These are phyloP conservation scores for Oryzias celebensis DNA, from an alignment of 2,113 vertebrate species.

Conservation along the genomic window DNA sequence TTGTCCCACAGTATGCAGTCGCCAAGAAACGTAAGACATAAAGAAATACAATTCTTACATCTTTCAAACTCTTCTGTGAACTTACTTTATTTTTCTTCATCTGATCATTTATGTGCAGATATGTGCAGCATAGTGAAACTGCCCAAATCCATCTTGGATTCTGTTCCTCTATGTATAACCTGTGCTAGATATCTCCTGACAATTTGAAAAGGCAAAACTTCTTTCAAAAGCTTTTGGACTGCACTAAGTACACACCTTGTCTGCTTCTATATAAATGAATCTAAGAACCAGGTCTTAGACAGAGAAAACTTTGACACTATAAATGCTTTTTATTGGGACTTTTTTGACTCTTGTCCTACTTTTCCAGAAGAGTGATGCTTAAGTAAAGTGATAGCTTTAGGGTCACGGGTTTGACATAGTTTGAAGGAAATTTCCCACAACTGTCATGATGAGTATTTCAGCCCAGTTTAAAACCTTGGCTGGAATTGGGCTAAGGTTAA, in stretches of 20 bases:
- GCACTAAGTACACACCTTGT: not conserved
- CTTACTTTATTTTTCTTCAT: no score
- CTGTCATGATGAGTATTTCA: slow-evolving; percentile 48
- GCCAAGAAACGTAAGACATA: not conserved
- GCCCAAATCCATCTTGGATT: no score
- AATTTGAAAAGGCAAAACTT: not conserved
- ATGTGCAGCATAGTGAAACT: no score
- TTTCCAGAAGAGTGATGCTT: slow-evolving; percentile 18
- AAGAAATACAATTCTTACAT: not conserved
- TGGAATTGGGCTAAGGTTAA: slow-evolving; percentile 20
- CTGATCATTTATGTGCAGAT: no score
- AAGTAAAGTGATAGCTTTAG: slow-evolving; percentile 36
- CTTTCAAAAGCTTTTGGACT: slow-evolving; percentile 16
- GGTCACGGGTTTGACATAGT: slow-evolving; percentile 33
- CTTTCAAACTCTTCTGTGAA: not conserved
- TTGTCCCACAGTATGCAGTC: no score
- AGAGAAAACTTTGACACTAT: no score
- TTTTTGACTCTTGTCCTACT: slow-evolving; percentile 41
- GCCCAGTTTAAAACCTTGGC: slow-evolving; percentile 31
- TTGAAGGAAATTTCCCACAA: slow-evolving; percentile 40
- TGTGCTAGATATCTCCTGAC: no score
- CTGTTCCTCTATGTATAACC: no score
- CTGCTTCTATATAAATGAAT: slow-evolving; percentile 4
- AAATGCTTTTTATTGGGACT: slow-evolving; percentile 30
- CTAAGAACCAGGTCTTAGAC: not conserved